These are phyloP conservation scores for Dermatophagoides farinae DNA, from an alignment of 1,140 invertebrate species.

Conservation along the genomic window DNA sequence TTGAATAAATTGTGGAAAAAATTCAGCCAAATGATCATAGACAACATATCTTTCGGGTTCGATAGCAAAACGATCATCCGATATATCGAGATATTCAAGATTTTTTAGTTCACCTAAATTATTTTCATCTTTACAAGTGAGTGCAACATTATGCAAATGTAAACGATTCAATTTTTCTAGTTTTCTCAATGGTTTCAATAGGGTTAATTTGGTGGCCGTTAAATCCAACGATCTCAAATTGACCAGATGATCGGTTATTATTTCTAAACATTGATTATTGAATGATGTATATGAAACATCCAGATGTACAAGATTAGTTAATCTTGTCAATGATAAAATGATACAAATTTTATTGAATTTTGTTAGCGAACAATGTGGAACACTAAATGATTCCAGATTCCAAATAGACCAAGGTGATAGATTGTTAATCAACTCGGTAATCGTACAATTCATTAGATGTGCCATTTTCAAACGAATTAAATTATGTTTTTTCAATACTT, in stretches of 20 bases:
- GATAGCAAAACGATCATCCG: conserved; percentile 35
- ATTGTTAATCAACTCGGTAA: conserved; percentile 44
- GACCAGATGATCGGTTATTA: conserved; percentile 45
- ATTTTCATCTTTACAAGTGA: conserved; percentile 27
- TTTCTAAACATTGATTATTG: conserved; percentile 42
- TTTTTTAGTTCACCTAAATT: conserved; percentile 37
- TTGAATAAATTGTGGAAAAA: conserved; percentile 30
- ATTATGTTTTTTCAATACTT: conserved; percentile 42
- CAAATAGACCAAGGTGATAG: conserved; percentile 47
- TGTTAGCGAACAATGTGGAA: conserved; percentile 41
- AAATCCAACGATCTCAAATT: conserved; percentile 45
- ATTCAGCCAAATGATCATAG: conserved; percentile 30
- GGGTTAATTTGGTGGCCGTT: conserved; percentile 42
- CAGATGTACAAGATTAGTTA: conserved; percentile 37
- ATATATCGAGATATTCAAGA: conserved; percentile 41
- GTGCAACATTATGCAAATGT: not conserved
- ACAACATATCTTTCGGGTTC: conserved; percentile 28
- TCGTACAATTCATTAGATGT: conserved; percentile 32
- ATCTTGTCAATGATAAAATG: conserved; percentile 28
- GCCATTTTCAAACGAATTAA: conserved; percentile 36
- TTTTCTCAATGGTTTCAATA: conserved; percentile 40
- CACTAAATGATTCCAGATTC: conserved; percentile 42
- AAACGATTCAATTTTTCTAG: conserved; percentile 33
- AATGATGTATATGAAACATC: conserved; percentile 51
- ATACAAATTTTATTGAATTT: conserved; percentile 32